These are phyloP conservation scores for Agonopterix arenella DNA, from an alignment of 2,888 invertebrate genomes.

Conservation along the genomic window DNA sequence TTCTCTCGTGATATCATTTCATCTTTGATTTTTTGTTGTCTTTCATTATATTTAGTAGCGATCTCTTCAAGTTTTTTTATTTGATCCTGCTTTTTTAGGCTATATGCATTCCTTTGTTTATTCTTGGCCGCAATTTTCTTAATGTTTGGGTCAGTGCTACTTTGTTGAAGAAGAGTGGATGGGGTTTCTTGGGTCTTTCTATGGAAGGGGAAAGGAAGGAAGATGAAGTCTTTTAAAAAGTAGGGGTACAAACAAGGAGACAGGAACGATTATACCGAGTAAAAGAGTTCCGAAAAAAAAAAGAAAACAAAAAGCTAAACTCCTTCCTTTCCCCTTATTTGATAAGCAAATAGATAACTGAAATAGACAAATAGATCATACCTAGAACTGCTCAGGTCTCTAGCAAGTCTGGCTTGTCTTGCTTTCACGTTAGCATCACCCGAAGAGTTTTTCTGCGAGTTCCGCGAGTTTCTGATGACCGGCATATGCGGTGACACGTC, in stretches of 20 bases:
- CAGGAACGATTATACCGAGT: conserved; percentile 41
- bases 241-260: conserved; percentile 66
- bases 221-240: conserved; percentile 20
- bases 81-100: conserved; percentile 48
- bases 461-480: conserved; percentile 54
- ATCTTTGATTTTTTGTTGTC: conserved; percentile 16
- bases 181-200: conserved; percentile 49
- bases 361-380: conserved; percentile 17
- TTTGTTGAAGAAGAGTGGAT: conserved; percentile 39
- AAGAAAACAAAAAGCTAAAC: conserved; percentile 16
- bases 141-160: conserved; percentile 41
- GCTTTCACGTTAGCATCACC: conserved; percentile 64
- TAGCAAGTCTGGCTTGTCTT: conserved; percentile 64
- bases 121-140: conserved; percentile 28
- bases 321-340: conserved; percentile 76
- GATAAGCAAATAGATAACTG: conserved; percentile 21
- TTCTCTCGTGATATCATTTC: conserved; percentile 8
- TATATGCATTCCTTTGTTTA: conserved; percentile 37
- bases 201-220: conserved; percentile 69
- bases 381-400: conserved; percentile 64
- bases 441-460: conserved; percentile 44
- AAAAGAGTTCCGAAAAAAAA: conserved; percentile 11
- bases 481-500: conserved; percentile 60
- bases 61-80: conserved; percentile 60
- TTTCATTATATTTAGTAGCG: conserved; percentile 50